Evolutionary conservation across 2,888 invertebrate species (phyloP), one percentile per base, ranked within the genome.

Genomic region (Polyommatus icarus): DNA sequence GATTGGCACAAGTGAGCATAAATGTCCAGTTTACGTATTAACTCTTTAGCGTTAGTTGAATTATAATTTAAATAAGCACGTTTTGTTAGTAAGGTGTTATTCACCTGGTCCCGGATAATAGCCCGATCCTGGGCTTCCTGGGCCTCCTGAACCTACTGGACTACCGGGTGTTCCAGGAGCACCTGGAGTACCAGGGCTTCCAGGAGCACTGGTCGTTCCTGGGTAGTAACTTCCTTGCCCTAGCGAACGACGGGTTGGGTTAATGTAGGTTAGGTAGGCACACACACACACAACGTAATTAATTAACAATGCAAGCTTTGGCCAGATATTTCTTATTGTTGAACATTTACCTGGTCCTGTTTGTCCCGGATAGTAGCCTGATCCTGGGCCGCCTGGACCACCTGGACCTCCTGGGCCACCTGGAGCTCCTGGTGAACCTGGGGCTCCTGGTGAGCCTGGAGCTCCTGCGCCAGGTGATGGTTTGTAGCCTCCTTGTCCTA

Each of bases 131-230:
- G 71, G 71, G 32, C 71, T 18, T 32, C 32, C 15, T 32, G 71
- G 71, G 7, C 71, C 71, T n/a, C 7, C 36, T 40, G 72, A 46
- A 40, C 71, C 40, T 12, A n/a, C 36, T 32, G 71, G 40, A 18
- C 72, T 46, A 18, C 72, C 72, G 0, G 84, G 83, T 0, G 80
- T 71, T 0, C 84, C 83, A 15, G 83, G 82, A 24, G 81, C 76
- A 61, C 84, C 84, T 18, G 5, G 46, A 46, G 46, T 46, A 46
- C 46, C 46, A 46, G 46, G 46, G 12, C 81, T 72, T 20, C 88
- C 87, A 20, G 79, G 76, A 29, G 82, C 81, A 72, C 85, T 72
- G 46, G 46, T 46, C 94, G 10, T 46, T 46, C 46, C 46, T 46
- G 46, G 46, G 10, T 46, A 46, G 46, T 46, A 46, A 46, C 46